Evolutionary conservation across 2,888 invertebrate genomes (phyloP).

Genomic region (Drosophila mimica): DNA sequence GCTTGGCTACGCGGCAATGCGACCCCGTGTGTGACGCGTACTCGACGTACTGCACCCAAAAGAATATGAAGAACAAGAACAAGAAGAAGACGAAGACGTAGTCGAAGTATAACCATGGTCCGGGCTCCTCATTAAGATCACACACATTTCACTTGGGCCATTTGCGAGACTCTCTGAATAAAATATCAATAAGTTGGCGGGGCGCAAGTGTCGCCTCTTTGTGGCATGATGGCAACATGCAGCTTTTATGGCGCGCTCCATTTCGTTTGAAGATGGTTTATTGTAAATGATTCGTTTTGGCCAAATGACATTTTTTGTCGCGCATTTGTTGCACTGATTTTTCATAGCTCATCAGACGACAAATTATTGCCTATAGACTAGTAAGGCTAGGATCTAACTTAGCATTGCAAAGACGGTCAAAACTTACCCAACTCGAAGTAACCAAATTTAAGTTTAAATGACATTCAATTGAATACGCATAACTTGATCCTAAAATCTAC

Average conservation of each 20-base stretch:
- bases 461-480: background rate
- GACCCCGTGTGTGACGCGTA: slow-evolving; percentile 11
- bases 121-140: slow-evolving; percentile 74
- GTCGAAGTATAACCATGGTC: slow-evolving; percentile 28
- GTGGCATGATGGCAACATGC: slow-evolving; percentile 33
- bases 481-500: background rate
- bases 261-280: slow-evolving; percentile 82
- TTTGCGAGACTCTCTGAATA: slow-evolving; percentile 33
- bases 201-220: slow-evolving; percentile 46
- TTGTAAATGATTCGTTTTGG: slow-evolving; percentile 83
- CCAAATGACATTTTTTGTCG: slow-evolving; percentile 80
- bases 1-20: slow-evolving; percentile 35
- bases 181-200: slow-evolving; percentile 43
- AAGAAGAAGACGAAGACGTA: background rate
- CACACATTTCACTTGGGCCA: slow-evolving; percentile 67
- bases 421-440: background rate
- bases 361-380: background rate
- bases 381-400: background rate
- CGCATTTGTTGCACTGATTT: slow-evolving; percentile 81
- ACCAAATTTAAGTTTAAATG: background rate
- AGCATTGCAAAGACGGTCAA: background rate
- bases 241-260: slow-evolving; percentile 70
- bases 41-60: slow-evolving; percentile 16
- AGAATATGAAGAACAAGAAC: background rate
- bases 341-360: slow-evolving; percentile 62